Evolutionary conservation across 2,797 vertebrate species (phyloP).

Genomic region (Anableps anableps): DNA sequence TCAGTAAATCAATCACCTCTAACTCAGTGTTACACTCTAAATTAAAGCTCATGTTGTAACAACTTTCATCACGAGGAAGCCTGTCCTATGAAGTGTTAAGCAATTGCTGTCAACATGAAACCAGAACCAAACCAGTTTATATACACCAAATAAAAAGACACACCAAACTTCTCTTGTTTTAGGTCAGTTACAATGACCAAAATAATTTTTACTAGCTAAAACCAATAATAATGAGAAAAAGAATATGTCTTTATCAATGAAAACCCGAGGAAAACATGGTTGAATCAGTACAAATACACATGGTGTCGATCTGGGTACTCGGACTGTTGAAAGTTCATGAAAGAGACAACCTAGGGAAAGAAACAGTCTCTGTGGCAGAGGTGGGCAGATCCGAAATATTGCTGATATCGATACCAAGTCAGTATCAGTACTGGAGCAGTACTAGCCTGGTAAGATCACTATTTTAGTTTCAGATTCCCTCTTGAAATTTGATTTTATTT

Average conservation of each 20-base stretch:
- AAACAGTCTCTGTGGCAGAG: neutral
- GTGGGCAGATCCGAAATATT: too few species aligned
- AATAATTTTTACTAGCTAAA: neutral
- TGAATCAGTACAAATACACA: neutral
- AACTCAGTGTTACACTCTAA: neutral
- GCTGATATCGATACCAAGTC: too few species aligned
- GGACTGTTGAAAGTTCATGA: neutral
- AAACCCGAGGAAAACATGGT: neutral
- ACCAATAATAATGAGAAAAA: neutral
- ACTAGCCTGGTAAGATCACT: too few species aligned
- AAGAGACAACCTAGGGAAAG: neutral
- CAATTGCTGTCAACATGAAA: neutral
- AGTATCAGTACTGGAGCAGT: too few species aligned
- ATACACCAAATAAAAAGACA: neutral
- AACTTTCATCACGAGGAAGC: neutral
- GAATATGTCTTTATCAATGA: neutral
- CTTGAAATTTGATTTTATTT: too few species aligned
- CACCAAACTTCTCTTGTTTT: neutral
- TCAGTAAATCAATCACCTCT: neutral
- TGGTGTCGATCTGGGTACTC: neutral
- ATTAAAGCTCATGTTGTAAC: neutral
- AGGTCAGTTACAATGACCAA: neutral
- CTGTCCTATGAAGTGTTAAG: neutral
- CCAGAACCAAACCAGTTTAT: neutral
- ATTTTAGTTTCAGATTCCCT: too few species aligned